phyloP scores from a whole-genome alignment of 2,888 invertebrate genomes.

The Catotricha subobsoleta region DNA sequence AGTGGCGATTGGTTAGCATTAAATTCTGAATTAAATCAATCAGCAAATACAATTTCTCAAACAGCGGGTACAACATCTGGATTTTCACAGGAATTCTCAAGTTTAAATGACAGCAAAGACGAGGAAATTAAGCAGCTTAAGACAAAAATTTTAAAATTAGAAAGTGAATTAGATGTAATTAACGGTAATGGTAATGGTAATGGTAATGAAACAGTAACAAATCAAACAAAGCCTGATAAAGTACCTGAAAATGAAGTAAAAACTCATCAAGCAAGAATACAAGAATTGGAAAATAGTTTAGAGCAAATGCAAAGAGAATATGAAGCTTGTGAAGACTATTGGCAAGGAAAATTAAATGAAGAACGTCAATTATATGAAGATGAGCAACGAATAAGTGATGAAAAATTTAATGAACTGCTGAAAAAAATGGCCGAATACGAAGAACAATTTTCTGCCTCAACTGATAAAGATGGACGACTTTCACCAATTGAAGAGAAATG shows the following conservation, averaged over 20 bases:
- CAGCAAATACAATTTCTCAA: constrained; percentile 8
- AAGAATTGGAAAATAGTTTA: constrained; percentile 52
- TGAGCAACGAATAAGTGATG: constrained; percentile 57
- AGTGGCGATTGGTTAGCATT: constrained; percentile 29
- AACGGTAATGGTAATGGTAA: constrained; percentile 9
- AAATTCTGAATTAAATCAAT: constrained; percentile 23
- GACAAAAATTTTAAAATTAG: constrained; percentile 20
- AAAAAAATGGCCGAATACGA: constrained; percentile 64
- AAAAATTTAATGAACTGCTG: constrained; percentile 54
- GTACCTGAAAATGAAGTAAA: constrained; percentile 26
- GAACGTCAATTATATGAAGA: constrained; percentile 52
- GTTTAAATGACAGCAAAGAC: constrained; percentile 16
- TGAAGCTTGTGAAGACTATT: constrained; percentile 75
- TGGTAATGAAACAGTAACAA: neutral
- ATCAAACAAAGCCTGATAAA: constrained; percentile 6
- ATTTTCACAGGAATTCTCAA: constrained; percentile 18
- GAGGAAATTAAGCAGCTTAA: constrained; percentile 19
- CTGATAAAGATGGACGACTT: constrained; percentile 34
- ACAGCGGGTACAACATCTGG: constrained; percentile 14
- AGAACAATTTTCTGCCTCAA: constrained; percentile 42
- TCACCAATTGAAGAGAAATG: constrained; percentile 63
- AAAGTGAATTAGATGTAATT: constrained; percentile 15
- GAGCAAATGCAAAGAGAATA: constrained; percentile 60
- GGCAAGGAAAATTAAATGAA: constrained; percentile 59
- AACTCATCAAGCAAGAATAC: constrained; percentile 32